Base-by-base conservation (phyloP, 2,888 invertebrate species). In the Nomada goodeniana region DNA sequence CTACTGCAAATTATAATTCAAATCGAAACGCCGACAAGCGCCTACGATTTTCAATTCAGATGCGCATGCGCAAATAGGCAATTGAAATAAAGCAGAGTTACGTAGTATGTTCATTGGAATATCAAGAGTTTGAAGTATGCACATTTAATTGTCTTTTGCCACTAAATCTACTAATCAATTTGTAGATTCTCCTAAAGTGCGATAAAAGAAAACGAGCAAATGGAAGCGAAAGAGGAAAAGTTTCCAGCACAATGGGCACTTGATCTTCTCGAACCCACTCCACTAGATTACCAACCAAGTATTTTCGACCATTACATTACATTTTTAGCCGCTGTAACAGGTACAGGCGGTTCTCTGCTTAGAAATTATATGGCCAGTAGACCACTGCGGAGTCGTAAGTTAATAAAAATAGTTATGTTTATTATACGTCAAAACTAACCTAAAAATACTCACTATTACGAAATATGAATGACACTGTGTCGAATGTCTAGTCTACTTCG, bases 161-260 rank as follows among this genome's bases (percentile, higher is more conserved):
- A 26, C n/a, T 26, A 11, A 52, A 52, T 4, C 2, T 29, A 42
- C 3, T 10, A 10, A 26, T 11, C 15, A 0, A n/a, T 59, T 29
- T 29, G 7, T 42, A 9, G 18, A 44, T 44, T n/a, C 2, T 18
- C 11, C 7, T 53, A 23, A 61, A 60, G 36, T 15, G 3, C 0
- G 42, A 5, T 15, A 29, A 10, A 64, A 5, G n/a, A 29, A 10
- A 52, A 11, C 23, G 18, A 64, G 36, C 18, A 52, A n/a, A 79
- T 75, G 79, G 26, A 0, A 10, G 15, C 18, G 0, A 11, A 2
- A 10, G 7, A n/a, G 0, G 53, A 60, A 47, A n/a, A 50, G 0
- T 44, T n/a, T 55, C 52, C 67, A 44, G 72, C 63, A 5, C 74
- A 91, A 55, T 93, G 93, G 93, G 93, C 92, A 18, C 50, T 93